Base-by-base conservation (phyloP, 2,113 vertebrate genomes). In the Pardalotus punctatus region DNA sequence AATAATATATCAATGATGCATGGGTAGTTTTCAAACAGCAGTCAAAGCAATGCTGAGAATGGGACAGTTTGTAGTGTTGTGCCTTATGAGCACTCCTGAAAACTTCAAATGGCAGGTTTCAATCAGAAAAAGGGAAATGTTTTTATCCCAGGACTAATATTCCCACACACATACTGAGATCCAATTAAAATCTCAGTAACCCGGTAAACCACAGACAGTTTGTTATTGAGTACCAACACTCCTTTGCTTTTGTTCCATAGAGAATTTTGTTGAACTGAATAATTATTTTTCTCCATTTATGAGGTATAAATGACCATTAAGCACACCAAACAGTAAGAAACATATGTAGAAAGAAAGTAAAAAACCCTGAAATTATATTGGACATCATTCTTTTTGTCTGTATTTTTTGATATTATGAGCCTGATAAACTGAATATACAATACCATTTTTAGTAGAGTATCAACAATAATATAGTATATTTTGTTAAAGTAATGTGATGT, bases 141-240 rank as follows among this genome's bases (percentile, higher is more conserved):
- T 93, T 81, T 88, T 51, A 21, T 51, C 36, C 21, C 5, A 1
- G 27, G 8, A 28, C 17, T 60, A 45, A 65, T 22, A 56, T 81
- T 71, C 38, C 9, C 12, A 50, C 7, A 2, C 31, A 28, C 0
- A 0, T 86, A 33, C 20, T 36, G 47, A 54, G 14, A 81, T 27
- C 22, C 8, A 35, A 1, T 60, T 67, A 64, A 86, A 86, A 50
- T 73, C 40, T 77, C 6, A 29, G 10, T 42, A 76, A n/a, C 11
- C 18, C 25, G 15, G 20, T 40, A 61, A 70, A 47, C 13, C 23
- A 38, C 11, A 67, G 54, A 31, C 14, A 89, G 14, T 16, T 86
- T 79, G 5, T 35, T 56, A 18, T 4, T 51, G 35, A 53, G 6
- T 67, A 48, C 12, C 15, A 54, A 13, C 28, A 47, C 10, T 53